These are phyloP conservation scores for Ceyx melanurus DNA, from an alignment of 2,113 vertebrate genomes.

Conservation along the genomic window DNA sequence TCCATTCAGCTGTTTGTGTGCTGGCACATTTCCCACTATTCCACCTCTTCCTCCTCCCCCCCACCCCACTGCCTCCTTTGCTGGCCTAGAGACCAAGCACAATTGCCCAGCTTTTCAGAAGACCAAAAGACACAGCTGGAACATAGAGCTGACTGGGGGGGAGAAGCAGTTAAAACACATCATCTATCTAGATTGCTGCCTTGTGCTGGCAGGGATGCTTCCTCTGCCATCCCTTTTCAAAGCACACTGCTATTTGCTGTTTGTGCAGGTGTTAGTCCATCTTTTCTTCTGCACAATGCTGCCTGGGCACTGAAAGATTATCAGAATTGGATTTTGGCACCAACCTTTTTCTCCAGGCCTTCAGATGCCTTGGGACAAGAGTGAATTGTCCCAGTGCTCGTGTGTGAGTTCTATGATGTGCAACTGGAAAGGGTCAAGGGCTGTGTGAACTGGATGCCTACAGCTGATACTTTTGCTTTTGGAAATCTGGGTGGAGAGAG, in stretches of 20 bases:
- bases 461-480: not conserved
- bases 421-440: not conserved
- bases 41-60: not conserved
- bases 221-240: not conserved
- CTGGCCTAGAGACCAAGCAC: not conserved
- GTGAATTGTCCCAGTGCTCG: not conserved
- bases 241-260: not conserved
- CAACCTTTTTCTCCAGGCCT: not conserved
- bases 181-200: not conserved
- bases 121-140: constrained; percentile 8
- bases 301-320: not conserved
- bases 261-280: not conserved
- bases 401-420: rapidly evolving
- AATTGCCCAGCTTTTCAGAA: constrained; percentile 8
- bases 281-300: not conserved
- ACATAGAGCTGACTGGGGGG: not conserved
- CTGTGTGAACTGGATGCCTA: not conserved
- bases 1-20: not conserved
- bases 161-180: not conserved
- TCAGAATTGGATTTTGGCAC: not conserved
- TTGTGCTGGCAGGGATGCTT: not conserved
- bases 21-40: not conserved
- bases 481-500: not conserved
- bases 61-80: not conserved
- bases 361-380: not conserved